Percentiles rank a stretch among this genome's conserved stretches.
phyloP scores from a whole-genome alignment of 2,888 invertebrate species.

The Stenichneumon culpator region DNA sequence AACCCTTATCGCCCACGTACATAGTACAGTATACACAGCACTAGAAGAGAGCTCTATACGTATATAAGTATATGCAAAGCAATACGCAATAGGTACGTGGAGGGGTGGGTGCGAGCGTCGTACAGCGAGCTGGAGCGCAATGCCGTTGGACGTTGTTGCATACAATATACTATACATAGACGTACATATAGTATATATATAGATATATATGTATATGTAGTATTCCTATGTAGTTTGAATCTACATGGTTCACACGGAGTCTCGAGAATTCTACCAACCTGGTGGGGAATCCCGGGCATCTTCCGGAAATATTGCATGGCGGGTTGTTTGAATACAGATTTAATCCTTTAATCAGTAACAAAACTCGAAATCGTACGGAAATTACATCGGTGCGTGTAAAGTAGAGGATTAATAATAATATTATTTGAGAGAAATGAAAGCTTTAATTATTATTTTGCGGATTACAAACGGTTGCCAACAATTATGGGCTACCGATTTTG shows the following conservation, averaged over 20 bases:
- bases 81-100: constrained; percentile 34
- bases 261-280: constrained; percentile 36
- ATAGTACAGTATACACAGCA: constrained; percentile 56
- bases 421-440: too few relatives aligned
- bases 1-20: constrained; percentile 76
- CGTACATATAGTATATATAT: neutral
- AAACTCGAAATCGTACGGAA: neutral
- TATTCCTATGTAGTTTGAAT: constrained; percentile 36
- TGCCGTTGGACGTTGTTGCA: constrained; percentile 28
- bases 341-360: neutral
- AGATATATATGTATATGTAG: neutral
- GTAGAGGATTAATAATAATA: too few relatives aligned
- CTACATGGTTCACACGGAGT: constrained; percentile 40
- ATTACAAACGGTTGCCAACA: too few relatives aligned
- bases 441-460: too few relatives aligned
- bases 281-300: constrained; percentile 43
- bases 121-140: constrained; percentile 25
- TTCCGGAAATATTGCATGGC: constrained; percentile 12
- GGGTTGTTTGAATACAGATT: neutral
- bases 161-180: constrained; percentile 25
- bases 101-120: constrained; percentile 45
- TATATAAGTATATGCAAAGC: constrained; percentile 47
- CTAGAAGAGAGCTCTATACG: constrained; percentile 8
- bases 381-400: neutral
- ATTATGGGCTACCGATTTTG: too few relatives aligned